These are phyloP conservation scores for Sigmodon hispidus DNA, from an alignment of 2,113 vertebrate species.

Conservation along the genomic window DNA sequence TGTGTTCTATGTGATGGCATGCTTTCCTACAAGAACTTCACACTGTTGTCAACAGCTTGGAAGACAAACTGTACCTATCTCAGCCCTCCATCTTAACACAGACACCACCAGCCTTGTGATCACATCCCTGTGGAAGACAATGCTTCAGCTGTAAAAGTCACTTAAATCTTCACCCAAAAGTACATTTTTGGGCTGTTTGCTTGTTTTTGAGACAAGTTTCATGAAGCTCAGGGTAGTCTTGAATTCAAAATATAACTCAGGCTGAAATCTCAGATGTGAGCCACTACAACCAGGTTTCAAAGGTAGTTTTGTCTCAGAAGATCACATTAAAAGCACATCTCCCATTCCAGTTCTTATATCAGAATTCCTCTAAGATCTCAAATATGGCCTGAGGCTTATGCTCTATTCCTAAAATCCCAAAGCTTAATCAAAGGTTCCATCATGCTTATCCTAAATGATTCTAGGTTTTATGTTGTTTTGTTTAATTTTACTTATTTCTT, in stretches of 20 bases:
- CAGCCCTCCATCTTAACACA: neutral
- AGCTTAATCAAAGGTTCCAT: neutral
- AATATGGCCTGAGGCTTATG: constrained; percentile 21
- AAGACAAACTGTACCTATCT: neutral
- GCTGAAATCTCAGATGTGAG: neutral
- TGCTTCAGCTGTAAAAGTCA: constrained; percentile 16
- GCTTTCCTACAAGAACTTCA: neutral
- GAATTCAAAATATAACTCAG: neutral
- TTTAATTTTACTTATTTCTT: neutral
- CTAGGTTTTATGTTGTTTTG: neutral
- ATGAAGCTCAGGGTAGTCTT: neutral
- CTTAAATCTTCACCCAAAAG: neutral
- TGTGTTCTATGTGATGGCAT: neutral
- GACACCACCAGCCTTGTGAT: neutral
- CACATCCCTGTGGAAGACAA: neutral
- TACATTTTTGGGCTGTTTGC: neutral
- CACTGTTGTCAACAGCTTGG: neutral
- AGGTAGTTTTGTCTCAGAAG: constrained; percentile 10
- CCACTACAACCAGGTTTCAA: neutral
- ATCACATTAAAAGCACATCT: neutral
- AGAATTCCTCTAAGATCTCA: constrained; percentile 47
- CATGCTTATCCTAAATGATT: constrained; percentile 6
- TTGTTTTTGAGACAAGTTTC: neutral
- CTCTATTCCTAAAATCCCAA: constrained; percentile 38
- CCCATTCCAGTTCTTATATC: constrained; percentile 18